Conservation (phyloP, 2,888 invertebrate genomes). For the Coelogynopora nodosa region DNA sequence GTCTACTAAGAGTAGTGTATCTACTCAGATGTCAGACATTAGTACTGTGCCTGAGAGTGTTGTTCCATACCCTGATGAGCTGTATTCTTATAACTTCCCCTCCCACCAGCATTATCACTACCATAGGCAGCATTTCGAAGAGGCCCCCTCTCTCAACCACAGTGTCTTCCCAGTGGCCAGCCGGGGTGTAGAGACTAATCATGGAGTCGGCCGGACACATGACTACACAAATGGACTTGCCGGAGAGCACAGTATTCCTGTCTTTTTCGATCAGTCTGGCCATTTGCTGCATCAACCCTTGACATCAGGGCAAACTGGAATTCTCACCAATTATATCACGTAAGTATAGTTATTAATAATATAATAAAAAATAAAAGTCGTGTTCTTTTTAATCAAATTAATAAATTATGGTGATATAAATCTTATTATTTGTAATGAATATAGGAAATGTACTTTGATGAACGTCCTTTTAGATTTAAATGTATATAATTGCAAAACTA, state of each 20-base stretch:
- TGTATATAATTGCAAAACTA: too few species aligned
- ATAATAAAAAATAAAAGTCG: too few species aligned
- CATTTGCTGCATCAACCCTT: not conserved
- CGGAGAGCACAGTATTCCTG: not conserved
- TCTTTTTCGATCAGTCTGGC: not conserved
- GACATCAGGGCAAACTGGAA: not conserved
- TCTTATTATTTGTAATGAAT: too few species aligned
- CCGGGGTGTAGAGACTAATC: not conserved
- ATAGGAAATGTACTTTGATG: too few species aligned
- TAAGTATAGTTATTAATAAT: not conserved
- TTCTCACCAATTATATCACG: not conserved
- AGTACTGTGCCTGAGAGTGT: not conserved
- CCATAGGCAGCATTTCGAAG: too few species aligned
- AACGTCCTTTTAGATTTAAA: too few species aligned
- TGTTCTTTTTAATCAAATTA: too few species aligned
- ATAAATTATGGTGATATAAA: too few species aligned
- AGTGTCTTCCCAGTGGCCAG: not conserved
- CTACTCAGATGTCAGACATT: not conserved
- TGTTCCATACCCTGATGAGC: not conserved
- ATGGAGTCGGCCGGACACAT: not conserved
- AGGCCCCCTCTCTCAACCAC: not conserved
- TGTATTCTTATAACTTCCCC: not conserved
- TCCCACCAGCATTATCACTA: not conserved
- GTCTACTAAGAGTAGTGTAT: not conserved
- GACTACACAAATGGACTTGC: not conserved